Evolutionary conservation across 2,888 invertebrate genomes (phyloP).

Genomic region (Eustalomyia histrio): DNA sequence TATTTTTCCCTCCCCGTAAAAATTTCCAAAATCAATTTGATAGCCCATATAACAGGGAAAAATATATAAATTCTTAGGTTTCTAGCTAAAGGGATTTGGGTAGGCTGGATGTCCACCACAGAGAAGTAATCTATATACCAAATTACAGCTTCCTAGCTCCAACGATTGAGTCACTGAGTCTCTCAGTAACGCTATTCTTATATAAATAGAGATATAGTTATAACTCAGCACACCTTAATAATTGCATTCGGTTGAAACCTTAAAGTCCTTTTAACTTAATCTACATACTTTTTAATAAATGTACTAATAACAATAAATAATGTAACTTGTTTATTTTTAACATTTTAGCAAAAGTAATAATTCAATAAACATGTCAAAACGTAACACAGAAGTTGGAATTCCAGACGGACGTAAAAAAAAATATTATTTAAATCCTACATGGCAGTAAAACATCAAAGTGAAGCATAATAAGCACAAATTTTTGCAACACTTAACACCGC

Average conservation of each 20-base stretch:
- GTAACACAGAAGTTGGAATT: slow-evolving; percentile 54
- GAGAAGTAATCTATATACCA: no score
- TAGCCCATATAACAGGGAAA: no score
- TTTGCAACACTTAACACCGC: slow-evolving; percentile 34
- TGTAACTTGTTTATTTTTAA: slow-evolving; percentile 43
- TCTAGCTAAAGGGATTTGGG: no score
- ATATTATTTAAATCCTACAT: slow-evolving; percentile 28
- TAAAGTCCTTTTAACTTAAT: slow-evolving; percentile 34
- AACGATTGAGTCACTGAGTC: no score
- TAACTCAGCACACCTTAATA: background rate
- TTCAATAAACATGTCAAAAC: slow-evolving; percentile 64
- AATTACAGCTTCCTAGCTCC: no score
- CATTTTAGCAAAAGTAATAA: slow-evolving; percentile 55
- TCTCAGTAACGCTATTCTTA: no score
- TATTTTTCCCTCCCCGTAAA: no score
- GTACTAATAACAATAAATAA: slow-evolving; percentile 48
- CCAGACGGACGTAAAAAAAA: background rate
- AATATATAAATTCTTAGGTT: no score
- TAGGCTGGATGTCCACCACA: no score
- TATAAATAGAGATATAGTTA: background rate
- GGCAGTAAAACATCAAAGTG: slow-evolving; percentile 52
- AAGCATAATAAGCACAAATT: slow-evolving; percentile 55
- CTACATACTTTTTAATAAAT: slow-evolving; percentile 39
- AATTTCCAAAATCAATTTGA: no score
- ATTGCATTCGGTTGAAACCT: background rate